Conservation (phyloP, 1,140 invertebrate genomes). For the Popillia japonica region DNA sequence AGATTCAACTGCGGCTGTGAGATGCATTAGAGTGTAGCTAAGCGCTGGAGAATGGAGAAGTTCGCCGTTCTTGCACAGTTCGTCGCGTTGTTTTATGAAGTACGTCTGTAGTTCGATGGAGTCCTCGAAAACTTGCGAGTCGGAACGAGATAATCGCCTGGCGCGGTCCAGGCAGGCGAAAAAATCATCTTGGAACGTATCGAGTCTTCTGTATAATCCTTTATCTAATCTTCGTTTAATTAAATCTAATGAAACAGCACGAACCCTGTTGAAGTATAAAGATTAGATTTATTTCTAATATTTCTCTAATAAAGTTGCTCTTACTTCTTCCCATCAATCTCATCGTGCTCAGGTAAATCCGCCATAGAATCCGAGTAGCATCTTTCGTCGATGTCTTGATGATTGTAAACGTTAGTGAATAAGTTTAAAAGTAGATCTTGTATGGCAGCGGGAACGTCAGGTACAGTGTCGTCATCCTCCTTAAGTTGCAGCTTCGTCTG, state of each 20-base stretch:
- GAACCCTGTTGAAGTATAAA: slow-evolving; percentile 64
- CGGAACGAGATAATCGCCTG: slow-evolving; percentile 83
- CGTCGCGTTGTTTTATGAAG: slow-evolving; percentile 83
- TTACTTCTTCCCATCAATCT: slow-evolving; percentile 74
- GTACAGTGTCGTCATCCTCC: slow-evolving; percentile 85
- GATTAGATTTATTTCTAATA: not conserved
- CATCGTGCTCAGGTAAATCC: slow-evolving; percentile 90
- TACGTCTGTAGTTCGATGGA: slow-evolving; percentile 92
- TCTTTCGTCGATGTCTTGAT: slow-evolving; percentile 94
- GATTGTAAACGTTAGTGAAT: slow-evolving; percentile 94
- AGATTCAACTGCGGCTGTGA: slow-evolving; percentile 77
- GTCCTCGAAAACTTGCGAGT: slow-evolving; percentile 95
- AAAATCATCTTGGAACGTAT: slow-evolving; percentile 96
- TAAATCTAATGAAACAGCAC: slow-evolving; percentile 83
- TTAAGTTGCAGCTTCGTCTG: slow-evolving; percentile 91
- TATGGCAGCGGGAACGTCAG: slow-evolving; percentile 87
- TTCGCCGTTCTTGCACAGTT: slow-evolving; percentile 80
- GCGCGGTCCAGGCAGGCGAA: slow-evolving; percentile 93
- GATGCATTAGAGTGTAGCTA: slow-evolving; percentile 75
- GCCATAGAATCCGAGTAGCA: slow-evolving; percentile 96
- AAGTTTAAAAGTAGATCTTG: slow-evolving; percentile 92
- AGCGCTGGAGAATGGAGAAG: slow-evolving; percentile 88
- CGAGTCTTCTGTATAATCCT: slow-evolving; percentile 89
- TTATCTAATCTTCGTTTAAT: slow-evolving; percentile 86
- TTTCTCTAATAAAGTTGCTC: slow-evolving; percentile 38